Evolutionary conservation across 2,113 vertebrate genomes (phyloP).

Genomic region (Petrocephalus zakoni): DNA sequence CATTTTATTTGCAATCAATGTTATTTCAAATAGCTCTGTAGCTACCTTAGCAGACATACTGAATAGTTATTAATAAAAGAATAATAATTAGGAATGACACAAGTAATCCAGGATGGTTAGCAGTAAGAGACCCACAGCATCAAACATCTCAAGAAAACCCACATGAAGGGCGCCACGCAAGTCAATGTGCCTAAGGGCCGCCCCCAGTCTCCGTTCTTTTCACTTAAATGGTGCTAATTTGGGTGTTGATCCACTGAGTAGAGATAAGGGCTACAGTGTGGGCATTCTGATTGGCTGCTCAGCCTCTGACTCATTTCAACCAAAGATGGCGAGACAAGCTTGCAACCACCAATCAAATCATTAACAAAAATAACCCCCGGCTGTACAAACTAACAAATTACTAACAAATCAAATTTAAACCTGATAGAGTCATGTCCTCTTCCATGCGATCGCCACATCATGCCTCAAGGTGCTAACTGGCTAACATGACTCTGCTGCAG

Average conservation of each 20-base stretch:
- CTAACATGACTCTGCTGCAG: background rate
- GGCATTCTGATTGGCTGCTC: background rate
- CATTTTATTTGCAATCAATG: background rate
- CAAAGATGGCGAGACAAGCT: background rate
- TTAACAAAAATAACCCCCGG: background rate
- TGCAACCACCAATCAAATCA: background rate
- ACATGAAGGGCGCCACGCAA: background rate
- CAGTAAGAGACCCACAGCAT: background rate
- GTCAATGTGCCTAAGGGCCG: background rate
- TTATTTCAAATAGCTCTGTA: background rate
- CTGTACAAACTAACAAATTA: background rate
- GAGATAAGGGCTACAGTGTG: background rate
- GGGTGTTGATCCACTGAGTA: background rate
- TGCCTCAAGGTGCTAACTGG: background rate
- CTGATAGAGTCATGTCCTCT: background rate
- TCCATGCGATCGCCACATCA: background rate
- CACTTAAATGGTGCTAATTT: background rate
- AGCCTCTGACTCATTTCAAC: background rate
- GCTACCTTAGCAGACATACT: background rate
- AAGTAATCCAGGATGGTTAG: background rate
- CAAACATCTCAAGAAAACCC: background rate
- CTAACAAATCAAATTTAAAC: background rate
- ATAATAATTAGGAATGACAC: background rate
- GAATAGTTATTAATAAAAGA: background rate
- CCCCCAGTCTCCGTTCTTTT: background rate